Percentiles rank a stretch among this genome's conserved stretches.
phyloP scores from a whole-genome alignment of 2,797 vertebrate species.

The Clamator glandarius region DNA sequence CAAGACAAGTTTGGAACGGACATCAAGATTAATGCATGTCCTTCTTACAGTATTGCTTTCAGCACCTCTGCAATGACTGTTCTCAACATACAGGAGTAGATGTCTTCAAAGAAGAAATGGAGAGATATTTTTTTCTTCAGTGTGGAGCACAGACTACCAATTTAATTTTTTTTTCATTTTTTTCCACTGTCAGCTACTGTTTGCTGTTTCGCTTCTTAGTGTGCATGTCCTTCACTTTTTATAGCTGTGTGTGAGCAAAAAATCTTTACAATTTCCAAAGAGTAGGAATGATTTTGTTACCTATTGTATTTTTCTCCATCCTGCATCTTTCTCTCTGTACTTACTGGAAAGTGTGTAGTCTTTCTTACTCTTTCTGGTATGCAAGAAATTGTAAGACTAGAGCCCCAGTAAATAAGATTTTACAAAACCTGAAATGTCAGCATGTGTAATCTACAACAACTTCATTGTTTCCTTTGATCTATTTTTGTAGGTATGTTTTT shows the following conservation, averaged over 20 bases:
- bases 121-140: neutral
- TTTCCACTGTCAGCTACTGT: neutral
- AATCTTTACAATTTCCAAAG: neutral
- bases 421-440: neutral
- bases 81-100: neutral
- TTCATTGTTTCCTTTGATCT: neutral
- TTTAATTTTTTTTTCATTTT: neutral
- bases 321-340: neutral
- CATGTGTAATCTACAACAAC: neutral
- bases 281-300: neutral
- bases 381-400: neutral
- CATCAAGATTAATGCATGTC: neutral
- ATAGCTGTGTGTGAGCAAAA: neutral
- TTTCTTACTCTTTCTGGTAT: neutral
- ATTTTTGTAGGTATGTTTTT: neutral
- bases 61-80: neutral
- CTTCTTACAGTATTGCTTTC: neutral
- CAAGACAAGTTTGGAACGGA: neutral
- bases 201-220: neutral
- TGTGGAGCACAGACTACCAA: neutral
- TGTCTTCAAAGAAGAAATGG: neutral
- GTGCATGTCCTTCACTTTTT: conserved; percentile 9
- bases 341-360: neutral
- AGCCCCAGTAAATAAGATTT: neutral
- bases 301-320: neutral